These are phyloP conservation scores for Apocrypta bakeri DNA, from an alignment of 1,140 invertebrate genomes.

Conservation along the genomic window DNA sequence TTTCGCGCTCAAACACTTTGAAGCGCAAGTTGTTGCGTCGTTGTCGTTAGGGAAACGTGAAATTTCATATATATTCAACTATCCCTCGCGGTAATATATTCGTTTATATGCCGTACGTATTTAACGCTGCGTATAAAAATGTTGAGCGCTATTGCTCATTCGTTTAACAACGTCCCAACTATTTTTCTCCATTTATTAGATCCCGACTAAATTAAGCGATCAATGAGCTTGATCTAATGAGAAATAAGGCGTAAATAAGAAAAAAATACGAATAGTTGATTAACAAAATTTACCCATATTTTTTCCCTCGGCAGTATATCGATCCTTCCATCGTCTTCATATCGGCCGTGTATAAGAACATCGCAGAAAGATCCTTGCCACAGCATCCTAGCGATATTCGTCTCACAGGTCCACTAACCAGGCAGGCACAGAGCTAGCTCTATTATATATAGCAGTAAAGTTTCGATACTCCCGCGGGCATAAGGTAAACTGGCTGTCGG, in stretches of 20 bases:
- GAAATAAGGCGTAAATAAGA: too few species aligned
- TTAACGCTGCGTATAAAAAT: conserved; percentile 1
- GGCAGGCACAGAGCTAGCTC: too few species aligned
- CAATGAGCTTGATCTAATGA: too few species aligned
- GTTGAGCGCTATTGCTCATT: conserved; percentile 20
- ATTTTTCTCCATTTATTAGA: not conserved
- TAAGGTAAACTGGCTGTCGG: conserved; percentile 6
- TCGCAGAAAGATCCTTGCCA: not conserved
- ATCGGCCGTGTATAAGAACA: not conserved
- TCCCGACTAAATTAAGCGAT: too few species aligned
- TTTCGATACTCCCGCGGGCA: conserved; percentile 18
- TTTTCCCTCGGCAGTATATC: not conserved
- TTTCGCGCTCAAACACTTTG: too few species aligned
- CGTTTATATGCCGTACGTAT: not conserved
- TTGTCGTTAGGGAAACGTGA: conserved; percentile 41
- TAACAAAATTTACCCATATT: too few species aligned
- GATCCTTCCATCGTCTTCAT: not conserved
- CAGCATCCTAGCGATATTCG: not conserved
- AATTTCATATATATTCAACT: conserved; percentile 49
- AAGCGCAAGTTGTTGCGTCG: too few species aligned
- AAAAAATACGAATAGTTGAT: too few species aligned
- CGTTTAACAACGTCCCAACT: not conserved
- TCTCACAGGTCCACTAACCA: not conserved
- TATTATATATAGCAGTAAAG: not conserved
- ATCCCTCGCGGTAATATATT: conserved; percentile 22